Percentiles rank a stretch among this genome's conserved stretches.
These are phyloP conservation scores for Drymodes brunneopygia DNA, from an alignment of 2,113 vertebrate genomes.

Conservation along the genomic window DNA sequence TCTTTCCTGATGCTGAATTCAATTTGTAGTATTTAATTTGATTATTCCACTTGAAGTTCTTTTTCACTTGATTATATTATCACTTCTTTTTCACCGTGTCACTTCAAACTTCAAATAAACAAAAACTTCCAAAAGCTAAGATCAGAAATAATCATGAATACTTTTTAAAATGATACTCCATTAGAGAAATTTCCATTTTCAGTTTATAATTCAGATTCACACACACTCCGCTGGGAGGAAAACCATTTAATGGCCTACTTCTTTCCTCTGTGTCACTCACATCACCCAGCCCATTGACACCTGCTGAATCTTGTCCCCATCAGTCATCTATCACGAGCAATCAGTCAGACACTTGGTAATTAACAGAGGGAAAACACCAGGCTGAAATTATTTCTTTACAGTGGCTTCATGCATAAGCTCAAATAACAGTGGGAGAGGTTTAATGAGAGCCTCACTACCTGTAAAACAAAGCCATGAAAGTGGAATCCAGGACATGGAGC, in stretches of 20 bases:
- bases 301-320: conserved; percentile 46
- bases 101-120: conserved; percentile 10
- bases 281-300: conserved; percentile 41
- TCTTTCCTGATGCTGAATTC: not conserved
- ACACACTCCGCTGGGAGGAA: not conserved
- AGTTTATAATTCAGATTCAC: not conserved
- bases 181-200: not conserved
- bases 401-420: conserved; percentile 43
- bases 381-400: conserved; percentile 57
- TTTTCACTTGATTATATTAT: not conserved
- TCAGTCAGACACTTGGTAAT: conserved; percentile 74
- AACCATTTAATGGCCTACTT: not conserved
- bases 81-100: not conserved
- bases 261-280: not conserved
- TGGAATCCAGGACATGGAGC: not conserved
- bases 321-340: conserved; percentile 65
- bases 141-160: conserved; percentile 13
- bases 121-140: not conserved
- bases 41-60: not conserved
- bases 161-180: not conserved
- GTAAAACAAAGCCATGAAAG: not conserved
- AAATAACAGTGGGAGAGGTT: conserved; percentile 21
- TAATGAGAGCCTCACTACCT: not conserved
- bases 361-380: conserved; percentile 55
- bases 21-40: not conserved